Evolutionary conservation across 2,797 vertebrate genomes (phyloP).

Genomic region (Phaenicophaeus curvirostris): DNA sequence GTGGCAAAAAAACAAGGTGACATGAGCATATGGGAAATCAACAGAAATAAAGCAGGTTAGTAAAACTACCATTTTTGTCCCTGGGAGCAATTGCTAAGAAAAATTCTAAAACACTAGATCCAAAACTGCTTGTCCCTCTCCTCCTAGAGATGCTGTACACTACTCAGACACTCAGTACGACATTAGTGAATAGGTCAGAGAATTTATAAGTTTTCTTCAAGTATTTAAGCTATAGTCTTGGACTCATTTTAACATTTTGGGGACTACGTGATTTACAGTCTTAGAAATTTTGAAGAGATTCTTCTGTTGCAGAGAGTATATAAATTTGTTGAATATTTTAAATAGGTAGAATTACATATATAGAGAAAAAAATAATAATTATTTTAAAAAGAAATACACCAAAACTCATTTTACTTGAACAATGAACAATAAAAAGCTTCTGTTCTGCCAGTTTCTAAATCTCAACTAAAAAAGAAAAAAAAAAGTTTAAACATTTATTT

Average conservation of each 20-base stretch:
- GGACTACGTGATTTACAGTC: neutral
- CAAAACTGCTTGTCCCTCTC: neutral
- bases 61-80: neutral
- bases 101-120: neutral
- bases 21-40: neutral
- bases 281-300: neutral
- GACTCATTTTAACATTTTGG: neutral
- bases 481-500: neutral
- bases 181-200: neutral
- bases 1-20: neutral
- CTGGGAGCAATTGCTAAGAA: neutral
- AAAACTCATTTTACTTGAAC: neutral
- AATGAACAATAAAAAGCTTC: neutral
- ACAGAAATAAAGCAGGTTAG: neutral
- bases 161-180: neutral
- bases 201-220: neutral
- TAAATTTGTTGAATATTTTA: neutral
- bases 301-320: neutral
- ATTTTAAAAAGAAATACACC: neutral
- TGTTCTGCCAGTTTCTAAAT: neutral
- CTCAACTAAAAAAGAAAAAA: neutral
- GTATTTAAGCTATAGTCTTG: neutral
- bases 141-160: neutral
- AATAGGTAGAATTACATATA: neutral
- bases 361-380: neutral